Conservation (phyloP, 2,888 invertebrate genomes). For the Dynastes hyllus region DNA sequence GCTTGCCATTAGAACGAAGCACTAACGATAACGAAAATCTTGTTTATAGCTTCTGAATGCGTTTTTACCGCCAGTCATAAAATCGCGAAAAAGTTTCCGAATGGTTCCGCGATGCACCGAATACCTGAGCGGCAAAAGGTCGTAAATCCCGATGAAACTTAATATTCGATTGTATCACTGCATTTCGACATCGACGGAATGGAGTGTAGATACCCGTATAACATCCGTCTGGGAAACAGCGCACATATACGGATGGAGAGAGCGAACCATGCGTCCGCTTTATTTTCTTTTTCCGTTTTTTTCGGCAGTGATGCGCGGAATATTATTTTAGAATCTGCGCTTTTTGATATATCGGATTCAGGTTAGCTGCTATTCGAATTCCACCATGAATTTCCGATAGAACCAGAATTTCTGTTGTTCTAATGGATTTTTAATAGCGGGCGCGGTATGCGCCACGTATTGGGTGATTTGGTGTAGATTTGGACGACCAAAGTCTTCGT, state of each 20-base stretch:
- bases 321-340: slow-evolving; percentile 13
- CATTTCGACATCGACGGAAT: background rate
- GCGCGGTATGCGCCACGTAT: too few relatives aligned
- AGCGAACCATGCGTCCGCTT: background rate
- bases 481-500: too few relatives aligned
- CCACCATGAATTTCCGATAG: slow-evolving; percentile 8
- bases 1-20: background rate
- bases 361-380: background rate
- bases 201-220: background rate
- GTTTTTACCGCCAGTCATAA: slow-evolving; percentile 17
- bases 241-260: background rate
- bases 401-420: slow-evolving; percentile 1
- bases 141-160: slow-evolving; percentile 14
- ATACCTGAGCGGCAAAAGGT: background rate
- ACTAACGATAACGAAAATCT: slow-evolving; percentile 19
- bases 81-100: slow-evolving; percentile 13
- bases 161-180: slow-evolving; percentile 9
- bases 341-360: slow-evolving; percentile 11
- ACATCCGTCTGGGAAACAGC: slow-evolving; percentile 2
- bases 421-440: slow-evolving; percentile 11
- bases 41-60: slow-evolving; percentile 1
- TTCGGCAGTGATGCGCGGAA: background rate
- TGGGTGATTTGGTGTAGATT: too few relatives aligned
- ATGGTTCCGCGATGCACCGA: slow-evolving; percentile 8
- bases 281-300: background rate